Evolutionary conservation across 2,888 invertebrate genomes (phyloP).

Genomic region (Ormia ochracea): DNA sequence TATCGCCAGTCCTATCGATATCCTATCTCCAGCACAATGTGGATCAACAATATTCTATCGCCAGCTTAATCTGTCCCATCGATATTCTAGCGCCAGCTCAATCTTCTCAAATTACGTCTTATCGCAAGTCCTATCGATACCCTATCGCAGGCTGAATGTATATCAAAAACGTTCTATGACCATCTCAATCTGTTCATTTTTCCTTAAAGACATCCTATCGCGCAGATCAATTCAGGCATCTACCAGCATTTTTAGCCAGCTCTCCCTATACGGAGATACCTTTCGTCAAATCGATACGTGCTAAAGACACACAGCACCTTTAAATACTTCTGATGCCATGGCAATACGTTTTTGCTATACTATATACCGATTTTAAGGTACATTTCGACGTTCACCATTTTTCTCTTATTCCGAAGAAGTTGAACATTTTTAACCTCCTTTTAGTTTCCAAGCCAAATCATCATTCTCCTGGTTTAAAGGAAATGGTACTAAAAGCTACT

Average conservation of each 20-base stretch:
- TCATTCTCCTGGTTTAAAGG: slow-evolving; percentile 13
- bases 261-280: too few species aligned
- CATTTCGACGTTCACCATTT: too few species aligned
- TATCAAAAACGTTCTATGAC: neutral
- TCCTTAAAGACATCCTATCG: neutral
- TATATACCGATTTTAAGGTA: too few species aligned
- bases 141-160: neutral
- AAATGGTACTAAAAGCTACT: slow-evolving; percentile 33
- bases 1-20: neutral
- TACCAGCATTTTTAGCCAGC: too few species aligned
- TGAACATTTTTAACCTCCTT: too few species aligned
- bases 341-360: too few species aligned
- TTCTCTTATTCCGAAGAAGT: too few species aligned
- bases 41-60: too few species aligned
- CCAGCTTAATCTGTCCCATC: neutral
- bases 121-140: neutral
- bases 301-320: too few species aligned
- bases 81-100: neutral
- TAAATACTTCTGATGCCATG: too few species aligned
- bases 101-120: neutral
- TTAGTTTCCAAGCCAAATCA: neutral
- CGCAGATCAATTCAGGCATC: too few species aligned
- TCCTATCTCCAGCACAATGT: neutral
- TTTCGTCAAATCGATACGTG: too few species aligned
- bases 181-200: neutral